Base-by-base conservation (phyloP, 2,113 vertebrate genomes). In the Malurus alboscapulatus region DNA sequence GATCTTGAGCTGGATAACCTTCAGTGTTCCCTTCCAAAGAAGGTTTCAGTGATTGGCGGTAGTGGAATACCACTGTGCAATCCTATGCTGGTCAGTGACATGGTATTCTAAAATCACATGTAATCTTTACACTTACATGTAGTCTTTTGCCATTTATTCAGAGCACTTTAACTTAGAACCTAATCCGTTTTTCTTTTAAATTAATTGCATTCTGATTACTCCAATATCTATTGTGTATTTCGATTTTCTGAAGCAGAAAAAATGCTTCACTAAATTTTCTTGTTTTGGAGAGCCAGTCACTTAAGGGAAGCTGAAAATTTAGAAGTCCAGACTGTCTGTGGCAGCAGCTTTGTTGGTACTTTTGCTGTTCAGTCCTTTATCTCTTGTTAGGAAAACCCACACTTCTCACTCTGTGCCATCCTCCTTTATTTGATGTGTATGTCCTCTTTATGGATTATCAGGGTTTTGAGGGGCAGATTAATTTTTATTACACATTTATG, bases 61-160 rank as follows among this genome's bases (percentile, higher is more conserved):
- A 27, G 42, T 2, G 1, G 20, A 77, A 66, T 62, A 36, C 24
- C 0, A 0, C 34, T 81, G 17, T 58, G 29, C 55, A 7, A 3
- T 62, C 21, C 7, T 1, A 6, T 55, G 50, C 13, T 78, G 22
- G 21, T 16, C 67, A n/a, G 19, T 44, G 20, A 25, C 21, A 5
- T 25, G 32, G 14, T 67, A 26, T 76, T 15, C 25, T 58, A 36
- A 86, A 81, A 32, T 5, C 4, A 4, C 17, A 4, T 67, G n/a
- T 45, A 36, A 30, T 30, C 22, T 80, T 80, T 54, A 72, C 63
- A 54, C 1, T 42, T 51, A 24, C 0, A 0, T 22, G 21, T n/a
- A 34, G 4, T 29, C 24, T 69, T 78, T 26, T 18, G 27, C 14
- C 2, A 5, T 48, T 88, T 67, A 54, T 72, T 83, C 51, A 58